Evolutionary conservation across 2,797 vertebrate species (phyloP), one percentile per base, ranked within the genome.

Genomic region (Liasis olivaceus): DNA sequence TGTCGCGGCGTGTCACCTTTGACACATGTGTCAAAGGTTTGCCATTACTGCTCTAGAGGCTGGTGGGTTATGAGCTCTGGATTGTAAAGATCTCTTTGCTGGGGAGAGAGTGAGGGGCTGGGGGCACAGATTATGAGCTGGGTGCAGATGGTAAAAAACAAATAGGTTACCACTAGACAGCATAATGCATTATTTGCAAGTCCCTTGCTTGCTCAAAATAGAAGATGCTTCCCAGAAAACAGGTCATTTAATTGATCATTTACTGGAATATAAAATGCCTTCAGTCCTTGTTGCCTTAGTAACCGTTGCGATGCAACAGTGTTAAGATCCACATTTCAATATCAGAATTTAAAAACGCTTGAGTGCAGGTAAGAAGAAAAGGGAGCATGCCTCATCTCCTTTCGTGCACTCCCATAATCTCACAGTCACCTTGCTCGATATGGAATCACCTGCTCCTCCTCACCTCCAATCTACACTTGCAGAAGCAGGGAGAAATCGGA

Each of bases 231-330:
- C 58, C 95, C 85, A 95, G 95, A 96, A 96, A 95, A 0, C 8
- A 84, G 95, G 95, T 95, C 95, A 96, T 92, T 96, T 95, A 92
- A 95, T 94, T 94, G 94, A 96, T 94, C 84, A 94, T 96, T 96
- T 94, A 93, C 95, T 92, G 90, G 88, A 95, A 94, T 95, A 95
- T 90, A 95, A 88, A 95, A 95, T 96, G 69, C 93, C 69, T 94
- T 90, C 59, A 91, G 90, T 90, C 93, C 93, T 81, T 86, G 97
- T 96, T 96, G 95, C 93, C 96, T 92, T 89, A 92, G 96, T 85
- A 96, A 96, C 93, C 0, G 95, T 96, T 97, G 95, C 97, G 94
- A 92, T 85, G 96, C 95, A 96, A 96, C 95, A 84, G 4, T 63
- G 91, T 54, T 90, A 47, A 91, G 93, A 95, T 95, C 95, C 94